Percentiles rank a stretch among this genome's conserved stretches.
Conservation (phyloP, 2,888 invertebrate species). For the Atethmia centrago region DNA sequence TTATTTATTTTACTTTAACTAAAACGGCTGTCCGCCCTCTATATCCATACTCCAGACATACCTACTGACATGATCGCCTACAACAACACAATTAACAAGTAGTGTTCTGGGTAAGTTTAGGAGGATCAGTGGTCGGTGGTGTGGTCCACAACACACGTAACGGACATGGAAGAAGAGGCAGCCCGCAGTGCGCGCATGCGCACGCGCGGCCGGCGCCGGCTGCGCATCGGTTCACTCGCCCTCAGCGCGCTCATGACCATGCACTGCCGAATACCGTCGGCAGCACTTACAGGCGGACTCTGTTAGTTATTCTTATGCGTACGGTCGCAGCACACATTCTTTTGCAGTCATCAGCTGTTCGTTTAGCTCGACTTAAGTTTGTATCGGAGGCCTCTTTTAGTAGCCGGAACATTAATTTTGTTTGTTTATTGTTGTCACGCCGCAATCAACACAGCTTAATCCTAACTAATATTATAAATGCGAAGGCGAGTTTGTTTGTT, state of each 20-base stretch:
- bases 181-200: conserved; percentile 65
- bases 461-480: no score
- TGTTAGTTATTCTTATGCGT: conserved; percentile 70
- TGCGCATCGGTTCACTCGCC: conserved; percentile 79
- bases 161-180: conserved; percentile 76
- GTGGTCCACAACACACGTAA: conserved; percentile 83
- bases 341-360: neutral
- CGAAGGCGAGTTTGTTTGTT: no score
- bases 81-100: neutral
- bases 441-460: neutral
- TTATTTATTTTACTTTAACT: neutral
- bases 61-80: neutral
- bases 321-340: no score
- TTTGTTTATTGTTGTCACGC: neutral
- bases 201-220: conserved; percentile 75
- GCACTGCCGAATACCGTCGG: conserved; percentile 81
- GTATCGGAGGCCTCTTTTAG: neutral
- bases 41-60: neutral
- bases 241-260: conserved; percentile 80
- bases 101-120: conserved; percentile 28
- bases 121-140: conserved; percentile 83
- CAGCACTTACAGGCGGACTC: conserved; percentile 80
- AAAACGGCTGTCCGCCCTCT: neutral
- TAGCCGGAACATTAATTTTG: no score
- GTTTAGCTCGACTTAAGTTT: neutral